Evolutionary conservation across 2,888 invertebrate genomes (phyloP), one percentile per base, ranked within the genome.

Genomic region (Pyrochroa serraticornis): DNA sequence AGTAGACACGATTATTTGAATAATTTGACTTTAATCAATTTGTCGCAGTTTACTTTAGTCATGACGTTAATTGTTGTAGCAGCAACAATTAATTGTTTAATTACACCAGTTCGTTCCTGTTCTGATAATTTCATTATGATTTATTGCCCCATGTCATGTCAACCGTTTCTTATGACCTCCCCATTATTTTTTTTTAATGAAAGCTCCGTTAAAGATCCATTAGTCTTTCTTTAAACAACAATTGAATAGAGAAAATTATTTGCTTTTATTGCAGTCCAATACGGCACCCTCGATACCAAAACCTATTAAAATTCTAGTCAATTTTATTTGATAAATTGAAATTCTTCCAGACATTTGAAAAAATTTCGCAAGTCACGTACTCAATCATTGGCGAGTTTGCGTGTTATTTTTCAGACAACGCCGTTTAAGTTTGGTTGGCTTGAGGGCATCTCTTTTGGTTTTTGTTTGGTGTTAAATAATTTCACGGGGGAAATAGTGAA

Each of bases 41-140:
- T 50, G 50, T 50, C 36, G 50, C 50, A 47, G 49, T 50, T 49
- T 31, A 35, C 41, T 36, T 36, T 8, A 6, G 6, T 13, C 22
- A 35, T 45, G 50, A 43, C 49, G 36, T 51, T 60, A 58, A 63
- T 61, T 60, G 54, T 37, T 50, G 58, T 58, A 63, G 60, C 53
- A 58, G 50, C 62, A 62, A 55, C 62, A 57, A 47, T 60, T 58
- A 59, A 62, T 51, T 47, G 54, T 47, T 53, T 64, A 64, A 64
- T 62, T 58, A 52, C 48, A 43, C 54, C 47, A 13, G 60, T 56
- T 55, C 48, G 59, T 55, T 46, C 14, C 30, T 31, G 43, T 42
- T 50, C 33, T 33, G 33, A 30, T 39, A 14, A 12, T 34, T 49
- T 50, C 22, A 50, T 50, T 42, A 31, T 50, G 50, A 50, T 50